Base-by-base conservation (phyloP, 2,113 vertebrate species). In the Festucalex cinctus region DNA sequence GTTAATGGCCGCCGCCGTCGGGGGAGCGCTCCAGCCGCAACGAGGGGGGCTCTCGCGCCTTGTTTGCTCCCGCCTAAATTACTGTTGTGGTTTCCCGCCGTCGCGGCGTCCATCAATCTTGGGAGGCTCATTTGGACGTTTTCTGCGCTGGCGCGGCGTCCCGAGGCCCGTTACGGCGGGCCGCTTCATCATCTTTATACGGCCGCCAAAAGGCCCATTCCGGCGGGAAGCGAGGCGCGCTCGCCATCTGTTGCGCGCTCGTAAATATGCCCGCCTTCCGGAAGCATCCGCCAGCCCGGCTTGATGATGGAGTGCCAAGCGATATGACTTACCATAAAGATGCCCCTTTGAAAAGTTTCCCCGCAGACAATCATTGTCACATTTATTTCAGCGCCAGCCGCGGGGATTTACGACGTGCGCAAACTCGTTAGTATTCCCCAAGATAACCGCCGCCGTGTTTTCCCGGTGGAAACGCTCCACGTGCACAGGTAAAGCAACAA, bases 161-260 rank as follows among this genome's bases (percentile, higher is more conserved):
- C 58, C 91, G 80, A 68, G 43, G 92, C 92, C 91, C 93, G 93
- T 93, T 86, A 82, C 79, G 71, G 82, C 72, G 86, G 86, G 85
- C 39, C 85, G 78, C 93, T 98, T 95, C 95, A 98, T 98, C 95
- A 99, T 97, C 94, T 96, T 98, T 98, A 97, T 96, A 98, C 92
- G 94, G 94, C 95, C 93, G 94, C 94, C 97, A 94, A 92, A 96
- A 98, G 96, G 95, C 93, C 95, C 94, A 96, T 98, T 98, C 94
- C 94, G 85, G 92, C 91, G 92, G 94, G 94, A 95, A 96, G 59
- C 37, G 96, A 96, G 93, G 94, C 93, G 91, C 90, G 93, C 93
- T 93, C 92, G 78, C 95, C 97, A 98, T 98, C 96, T 99, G 97
- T 96, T 96, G 94, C 90, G 84, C 88, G 83, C 93, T 94, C 95